Base-by-base conservation (phyloP, 2,113 vertebrate genomes). In the Isichthys henryi region DNA sequence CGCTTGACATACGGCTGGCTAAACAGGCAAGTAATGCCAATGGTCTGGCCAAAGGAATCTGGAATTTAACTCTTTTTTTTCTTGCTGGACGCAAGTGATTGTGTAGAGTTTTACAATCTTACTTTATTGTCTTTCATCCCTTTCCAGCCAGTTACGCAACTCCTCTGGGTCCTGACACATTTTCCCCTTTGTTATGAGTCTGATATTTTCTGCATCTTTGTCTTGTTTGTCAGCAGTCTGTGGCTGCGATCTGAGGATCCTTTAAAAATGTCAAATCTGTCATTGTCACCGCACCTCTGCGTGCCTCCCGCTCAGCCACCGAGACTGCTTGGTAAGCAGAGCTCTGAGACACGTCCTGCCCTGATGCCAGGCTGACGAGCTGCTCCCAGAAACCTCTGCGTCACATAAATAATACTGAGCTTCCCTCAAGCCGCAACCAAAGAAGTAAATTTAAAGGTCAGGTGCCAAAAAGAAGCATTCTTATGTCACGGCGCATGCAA, bases 101-200 rank as follows among this genome's bases (percentile, higher is more conserved):
- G 46, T 53, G 17, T 35, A 31, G 52, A n/a, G 43, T 87, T 87
- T 87, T 70, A 48, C 39, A 39, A 39, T 39, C 39, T 39, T 39
- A 39, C 39, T 87, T 87, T 70, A 48, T 48, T 87, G 45, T 49
- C 66, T 74, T 52, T 66, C 17, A 39, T 80, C 31, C 74, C 56
- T 89, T 87, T 58, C 50, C 31, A 35, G 48, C 43, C 58, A 74
- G 46, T 88, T 90, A 58, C 8, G 39, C 48, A 87, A 82, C 87
- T 87, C 85, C 89, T 90, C 11, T 35, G 89, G 89, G 89, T 46
- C 86, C 86, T 88, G 84, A 89, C 83, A 90, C 49, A 90, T 43
- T 70, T 87, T 70, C 52, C 48, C 52, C 52, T 90, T 90, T 80
- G 49, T 90, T 90, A 74, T 87, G 86, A 90, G 85, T 90, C 77